Conservation (phyloP, 2,888 invertebrate genomes). For the Scaptomyza cyrtandrae region DNA sequence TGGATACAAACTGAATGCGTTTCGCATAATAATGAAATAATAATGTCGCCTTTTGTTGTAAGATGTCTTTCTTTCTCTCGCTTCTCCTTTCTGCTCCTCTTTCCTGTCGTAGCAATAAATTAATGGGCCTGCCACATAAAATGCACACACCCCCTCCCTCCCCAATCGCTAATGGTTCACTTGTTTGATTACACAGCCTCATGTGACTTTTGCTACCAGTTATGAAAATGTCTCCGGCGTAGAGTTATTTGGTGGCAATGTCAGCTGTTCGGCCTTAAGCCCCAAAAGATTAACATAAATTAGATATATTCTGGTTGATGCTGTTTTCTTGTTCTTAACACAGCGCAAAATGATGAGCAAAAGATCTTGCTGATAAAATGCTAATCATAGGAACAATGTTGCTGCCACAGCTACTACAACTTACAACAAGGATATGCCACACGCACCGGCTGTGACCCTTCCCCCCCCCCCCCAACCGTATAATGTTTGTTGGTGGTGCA, state of each 20-base stretch:
- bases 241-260: constrained; percentile 19
- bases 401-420: constrained; percentile 35
- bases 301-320: constrained; percentile 49
- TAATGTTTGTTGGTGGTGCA: constrained; percentile 33
- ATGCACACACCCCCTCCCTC: constrained; percentile 33
- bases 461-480: neutral
- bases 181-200: constrained; percentile 64
- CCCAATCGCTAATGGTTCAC: constrained; percentile 54
- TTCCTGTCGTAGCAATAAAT: constrained; percentile 66
- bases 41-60: constrained; percentile 77
- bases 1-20: constrained; percentile 62
- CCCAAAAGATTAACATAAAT: constrained; percentile 69
- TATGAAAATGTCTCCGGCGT: constrained; percentile 3
- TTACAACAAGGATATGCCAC: constrained; percentile 38
- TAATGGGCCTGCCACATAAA: constrained; percentile 76
- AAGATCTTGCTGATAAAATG: constrained; percentile 75
- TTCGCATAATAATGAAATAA: constrained; percentile 81
- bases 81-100: no score
- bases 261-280: constrained; percentile 66
- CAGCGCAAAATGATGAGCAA: constrained; percentile 58
- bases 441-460: constrained; percentile 49
- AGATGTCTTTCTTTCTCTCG: constrained; percentile 62
- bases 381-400: constrained; percentile 76
- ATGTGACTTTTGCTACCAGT: constrained; percentile 57
- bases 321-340: constrained; percentile 53